Conservation (phyloP, 2,888 invertebrate genomes). For the Malacosoma neustria region DNA sequence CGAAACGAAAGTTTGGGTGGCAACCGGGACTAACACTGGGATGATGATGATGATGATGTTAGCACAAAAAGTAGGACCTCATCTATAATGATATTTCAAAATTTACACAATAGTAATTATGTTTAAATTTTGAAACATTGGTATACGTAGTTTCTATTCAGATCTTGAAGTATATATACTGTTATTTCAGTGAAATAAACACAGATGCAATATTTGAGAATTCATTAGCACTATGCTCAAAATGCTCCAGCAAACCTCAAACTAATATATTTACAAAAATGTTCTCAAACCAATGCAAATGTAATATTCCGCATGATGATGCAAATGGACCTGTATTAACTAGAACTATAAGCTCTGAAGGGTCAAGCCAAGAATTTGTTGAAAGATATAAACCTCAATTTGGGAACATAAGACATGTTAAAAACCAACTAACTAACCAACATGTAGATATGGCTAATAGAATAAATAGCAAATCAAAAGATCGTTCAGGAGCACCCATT, state of each 20-base stretch:
- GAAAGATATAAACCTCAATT: constrained; percentile 38
- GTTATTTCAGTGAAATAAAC: constrained; percentile 39
- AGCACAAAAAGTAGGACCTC: too few species aligned
- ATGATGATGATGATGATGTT: too few species aligned
- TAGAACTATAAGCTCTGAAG: constrained; percentile 23
- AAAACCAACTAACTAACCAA: constrained; percentile 4
- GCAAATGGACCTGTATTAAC: constrained; percentile 14
- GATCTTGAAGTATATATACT: too few species aligned
- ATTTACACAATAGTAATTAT: too few species aligned
- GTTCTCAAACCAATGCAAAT: constrained; percentile 33
- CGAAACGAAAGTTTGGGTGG: too few species aligned
- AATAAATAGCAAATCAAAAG: not conserved
- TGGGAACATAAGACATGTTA: constrained; percentile 19
- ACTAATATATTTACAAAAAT: constrained; percentile 19
- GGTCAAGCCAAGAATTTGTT: constrained; percentile 29
- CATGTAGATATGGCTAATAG: not conserved
- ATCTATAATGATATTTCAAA: too few species aligned
- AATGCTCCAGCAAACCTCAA: constrained; percentile 20
- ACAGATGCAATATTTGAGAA: constrained; percentile 32
- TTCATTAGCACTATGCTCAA: constrained; percentile 27
- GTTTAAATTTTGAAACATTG: too few species aligned
- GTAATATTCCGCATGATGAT: constrained; percentile 23
- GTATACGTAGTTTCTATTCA: too few species aligned
- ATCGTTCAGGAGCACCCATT: not conserved
- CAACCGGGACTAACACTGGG: too few species aligned